Percentiles rank a stretch among this genome's conserved stretches.
These are phyloP conservation scores for Mus minutoides DNA, from an alignment of 2,797 vertebrate species.

Conservation along the genomic window DNA sequence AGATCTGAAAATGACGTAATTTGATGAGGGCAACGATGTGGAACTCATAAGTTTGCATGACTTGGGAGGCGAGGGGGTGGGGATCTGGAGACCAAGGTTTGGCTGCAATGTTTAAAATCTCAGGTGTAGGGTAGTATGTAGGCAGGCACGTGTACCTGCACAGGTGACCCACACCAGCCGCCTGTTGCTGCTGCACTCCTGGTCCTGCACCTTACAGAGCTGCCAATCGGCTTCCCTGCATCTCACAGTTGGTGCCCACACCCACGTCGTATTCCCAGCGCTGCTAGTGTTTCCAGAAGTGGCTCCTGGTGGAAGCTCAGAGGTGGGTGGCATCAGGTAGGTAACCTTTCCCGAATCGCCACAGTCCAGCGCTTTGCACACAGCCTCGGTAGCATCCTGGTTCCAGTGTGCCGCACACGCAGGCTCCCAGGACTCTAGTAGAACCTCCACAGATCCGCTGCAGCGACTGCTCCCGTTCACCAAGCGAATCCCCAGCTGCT, in stretches of 20 bases:
- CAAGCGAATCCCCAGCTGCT: slow-evolving; percentile 53
- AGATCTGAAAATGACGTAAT: not conserved
- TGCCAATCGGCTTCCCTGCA: not conserved
- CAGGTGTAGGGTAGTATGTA: not conserved
- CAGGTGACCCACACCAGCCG: slow-evolving; percentile 56
- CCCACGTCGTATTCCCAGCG: accelerated
- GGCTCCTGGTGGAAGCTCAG: not conserved
- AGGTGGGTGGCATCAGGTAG: accelerated
- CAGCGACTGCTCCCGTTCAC: slow-evolving; percentile 67
- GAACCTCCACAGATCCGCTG: slow-evolving; percentile 67
- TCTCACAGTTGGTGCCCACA: not conserved
- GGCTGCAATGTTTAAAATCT: not conserved
- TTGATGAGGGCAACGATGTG: accelerated
- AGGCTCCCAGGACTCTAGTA: slow-evolving; percentile 9
- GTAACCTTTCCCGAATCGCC: accelerated
- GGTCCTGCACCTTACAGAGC: slow-evolving; percentile 8
- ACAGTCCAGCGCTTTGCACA: slow-evolving; percentile 69
- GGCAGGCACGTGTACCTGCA: slow-evolving; percentile 55
- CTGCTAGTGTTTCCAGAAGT: slow-evolving; percentile 4
- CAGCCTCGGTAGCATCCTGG: accelerated
- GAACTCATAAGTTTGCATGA: not conserved
- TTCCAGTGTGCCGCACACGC: slow-evolving; percentile 50
- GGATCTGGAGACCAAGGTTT: too few species aligned
- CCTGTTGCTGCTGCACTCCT: accelerated
- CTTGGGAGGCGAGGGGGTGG: not conserved